Conservation (phyloP, 2,113 vertebrate genomes). For the human (Homo sapiens) region DNA sequence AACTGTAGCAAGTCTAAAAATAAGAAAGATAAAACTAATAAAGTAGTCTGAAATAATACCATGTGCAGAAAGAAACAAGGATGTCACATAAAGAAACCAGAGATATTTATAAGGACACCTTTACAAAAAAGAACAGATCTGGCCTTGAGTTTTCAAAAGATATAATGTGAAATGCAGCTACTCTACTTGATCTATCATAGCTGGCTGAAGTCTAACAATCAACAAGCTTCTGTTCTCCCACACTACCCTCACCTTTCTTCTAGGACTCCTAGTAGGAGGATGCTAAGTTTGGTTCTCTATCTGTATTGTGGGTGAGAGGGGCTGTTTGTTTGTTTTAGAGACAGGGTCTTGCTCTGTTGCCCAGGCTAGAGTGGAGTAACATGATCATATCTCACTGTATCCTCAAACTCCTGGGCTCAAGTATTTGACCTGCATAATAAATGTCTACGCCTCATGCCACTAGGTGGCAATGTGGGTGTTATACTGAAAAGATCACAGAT, state of each 20-base stretch:
- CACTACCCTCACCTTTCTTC: not conserved
- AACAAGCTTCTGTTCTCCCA: not conserved
- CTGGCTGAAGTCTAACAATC: not conserved
- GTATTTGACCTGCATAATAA: not conserved
- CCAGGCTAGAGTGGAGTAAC: too few species aligned
- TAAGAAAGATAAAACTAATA: not conserved
- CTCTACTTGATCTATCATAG: not conserved
- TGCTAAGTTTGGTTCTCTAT: not conserved
- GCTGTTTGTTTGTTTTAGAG: too few species aligned
- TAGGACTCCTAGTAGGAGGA: not conserved
- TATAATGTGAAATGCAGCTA: not conserved
- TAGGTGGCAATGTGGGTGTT: conserved; percentile 55
- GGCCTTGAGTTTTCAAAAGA: not conserved
- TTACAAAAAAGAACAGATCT: not conserved
- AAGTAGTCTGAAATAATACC: conserved; percentile 13
- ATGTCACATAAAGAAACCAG: not conserved
- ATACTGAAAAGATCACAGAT: not conserved
- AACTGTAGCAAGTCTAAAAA: not conserved
- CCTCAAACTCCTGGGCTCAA: too few species aligned
- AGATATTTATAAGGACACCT: not conserved
- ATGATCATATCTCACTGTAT: too few species aligned
- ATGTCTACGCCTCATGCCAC: not conserved
- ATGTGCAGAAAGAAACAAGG: conserved; percentile 5
- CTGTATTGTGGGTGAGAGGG: not conserved
- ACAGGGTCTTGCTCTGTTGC: too few species aligned